Evolutionary conservation across 2,797 vertebrate genomes (phyloP).

Genomic region (Cirrhinus molitorella): DNA sequence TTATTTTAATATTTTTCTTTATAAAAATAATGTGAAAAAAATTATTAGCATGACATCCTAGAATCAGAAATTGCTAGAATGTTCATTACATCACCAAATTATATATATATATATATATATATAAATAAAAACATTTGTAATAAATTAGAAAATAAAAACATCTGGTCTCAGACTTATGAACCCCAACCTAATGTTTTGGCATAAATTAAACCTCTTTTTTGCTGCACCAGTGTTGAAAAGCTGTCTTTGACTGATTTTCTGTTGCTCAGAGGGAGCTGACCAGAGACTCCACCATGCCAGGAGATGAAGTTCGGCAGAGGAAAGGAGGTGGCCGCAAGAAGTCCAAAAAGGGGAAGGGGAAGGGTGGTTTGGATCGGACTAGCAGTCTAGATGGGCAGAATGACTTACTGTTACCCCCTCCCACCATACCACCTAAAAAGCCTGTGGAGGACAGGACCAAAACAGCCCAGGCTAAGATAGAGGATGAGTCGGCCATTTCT

Average conservation of each 20-base stretch:
- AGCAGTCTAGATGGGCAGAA: constrained; percentile 76
- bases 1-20: not conserved
- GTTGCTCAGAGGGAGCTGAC: constrained; percentile 23
- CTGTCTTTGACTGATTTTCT: constrained; percentile 4
- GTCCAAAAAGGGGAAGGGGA: constrained; percentile 78
- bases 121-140: too few relatives aligned
- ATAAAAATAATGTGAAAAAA: too few relatives aligned
- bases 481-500: constrained; percentile 82
- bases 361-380: constrained; percentile 61
- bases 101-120: too few relatives aligned
- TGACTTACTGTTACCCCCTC: constrained; percentile 70
- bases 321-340: constrained; percentile 79
- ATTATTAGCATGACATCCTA: not conserved
- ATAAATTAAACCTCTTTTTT: not conserved
- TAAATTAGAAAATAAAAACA: too few relatives aligned
- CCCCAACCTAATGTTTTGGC: not conserved
- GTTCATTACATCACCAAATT: not conserved
- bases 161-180: not conserved
- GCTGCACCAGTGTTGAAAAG: not conserved
- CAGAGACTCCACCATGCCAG: constrained; percentile 79
- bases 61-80: not conserved
- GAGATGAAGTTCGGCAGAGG: constrained; percentile 83
- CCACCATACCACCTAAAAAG: constrained; percentile 72
- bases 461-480: constrained; percentile 70
- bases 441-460: constrained; percentile 72